Percentiles rank a stretch among this genome's conserved stretches.
Conservation (phyloP, 1,140 invertebrate species). For the Spodoptera frugiperda region DNA sequence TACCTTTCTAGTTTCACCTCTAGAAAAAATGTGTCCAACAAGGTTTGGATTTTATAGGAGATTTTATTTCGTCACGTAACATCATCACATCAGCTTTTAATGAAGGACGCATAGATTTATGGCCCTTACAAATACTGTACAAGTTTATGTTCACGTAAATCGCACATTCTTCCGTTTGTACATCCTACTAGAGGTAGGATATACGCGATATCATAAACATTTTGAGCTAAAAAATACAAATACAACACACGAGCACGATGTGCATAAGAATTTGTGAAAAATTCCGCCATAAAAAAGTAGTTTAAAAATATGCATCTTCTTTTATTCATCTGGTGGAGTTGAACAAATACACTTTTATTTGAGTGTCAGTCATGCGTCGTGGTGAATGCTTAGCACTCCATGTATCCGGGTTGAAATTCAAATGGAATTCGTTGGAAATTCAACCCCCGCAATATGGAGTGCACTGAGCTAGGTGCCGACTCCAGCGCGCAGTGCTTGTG, state of each 20-base stretch:
- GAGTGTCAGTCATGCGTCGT: constrained; percentile 33
- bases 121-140: too few relatives aligned
- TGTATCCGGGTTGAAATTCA: constrained; percentile 26
- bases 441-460: constrained; percentile 27
- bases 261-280: not conserved
- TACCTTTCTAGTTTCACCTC: constrained; percentile 52
- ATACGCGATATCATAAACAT: too few relatives aligned
- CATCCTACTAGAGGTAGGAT: too few relatives aligned
- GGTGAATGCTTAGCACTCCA: constrained; percentile 25
- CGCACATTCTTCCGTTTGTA: too few relatives aligned
- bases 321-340: constrained; percentile 7
- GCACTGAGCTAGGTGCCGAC: not conserved
- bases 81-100: too few relatives aligned
- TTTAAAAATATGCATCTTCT: not conserved
- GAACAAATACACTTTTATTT: constrained; percentile 28
- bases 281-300: not conserved
- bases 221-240: too few relatives aligned
- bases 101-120: too few relatives aligned
- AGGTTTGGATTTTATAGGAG: constrained; percentile 3
- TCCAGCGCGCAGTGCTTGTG: not conserved
- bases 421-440: constrained; percentile 40
- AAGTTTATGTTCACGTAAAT: too few relatives aligned
- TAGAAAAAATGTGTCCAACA: constrained; percentile 32
- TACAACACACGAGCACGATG: too few relatives aligned
- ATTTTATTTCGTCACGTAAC: constrained; percentile 1